phyloP scores from a whole-genome alignment of 2,797 vertebrate genomes.

The Dendrocincla fuliginosa region DNA sequence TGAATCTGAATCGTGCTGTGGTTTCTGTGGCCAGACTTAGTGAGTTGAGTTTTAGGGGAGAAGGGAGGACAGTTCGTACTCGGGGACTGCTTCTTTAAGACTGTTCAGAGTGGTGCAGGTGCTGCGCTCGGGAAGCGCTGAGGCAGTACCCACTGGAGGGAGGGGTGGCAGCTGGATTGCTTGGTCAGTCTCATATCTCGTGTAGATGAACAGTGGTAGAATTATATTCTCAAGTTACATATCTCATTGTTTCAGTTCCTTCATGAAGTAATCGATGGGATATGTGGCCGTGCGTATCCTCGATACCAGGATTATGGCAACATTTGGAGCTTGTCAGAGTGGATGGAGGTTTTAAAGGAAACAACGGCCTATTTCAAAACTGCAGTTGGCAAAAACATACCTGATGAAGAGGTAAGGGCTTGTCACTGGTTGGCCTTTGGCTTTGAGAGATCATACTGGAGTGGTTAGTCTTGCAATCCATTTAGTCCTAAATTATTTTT shows the following conservation, averaged over 20 bases:
- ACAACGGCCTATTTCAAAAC: constrained; percentile 75
- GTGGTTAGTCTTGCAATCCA: not conserved
- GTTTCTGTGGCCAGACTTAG: not conserved
- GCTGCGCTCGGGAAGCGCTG: rapidly evolving
- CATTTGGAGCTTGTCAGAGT: constrained; percentile 84
- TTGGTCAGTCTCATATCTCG: rapidly evolving
- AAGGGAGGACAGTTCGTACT: rapidly evolving
- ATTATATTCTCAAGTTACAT: rapidly evolving
- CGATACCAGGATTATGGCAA: constrained; percentile 79
- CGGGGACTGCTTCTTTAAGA: rapidly evolving
- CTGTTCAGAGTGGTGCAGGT: rapidly evolving
- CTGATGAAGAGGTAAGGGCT: constrained; percentile 84
- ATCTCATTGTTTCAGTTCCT: constrained; percentile 77
- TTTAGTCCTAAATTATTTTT: not conserved
- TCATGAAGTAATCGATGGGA: constrained; percentile 87
- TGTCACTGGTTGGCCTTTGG: not conserved
- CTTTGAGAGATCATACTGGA: not conserved
- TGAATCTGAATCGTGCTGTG: rapidly evolving
- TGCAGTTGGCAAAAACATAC: constrained; percentile 77
- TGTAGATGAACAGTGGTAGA: not conserved
- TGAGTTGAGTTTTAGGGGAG: not conserved
- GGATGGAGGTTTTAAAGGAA: constrained; percentile 81
- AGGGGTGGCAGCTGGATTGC: not conserved
- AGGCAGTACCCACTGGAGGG: not conserved
- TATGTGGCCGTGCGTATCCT: constrained; percentile 86